Evolutionary conservation across 2,797 vertebrate genomes (phyloP).

Genomic region (Cynopterus sphinx): DNA sequence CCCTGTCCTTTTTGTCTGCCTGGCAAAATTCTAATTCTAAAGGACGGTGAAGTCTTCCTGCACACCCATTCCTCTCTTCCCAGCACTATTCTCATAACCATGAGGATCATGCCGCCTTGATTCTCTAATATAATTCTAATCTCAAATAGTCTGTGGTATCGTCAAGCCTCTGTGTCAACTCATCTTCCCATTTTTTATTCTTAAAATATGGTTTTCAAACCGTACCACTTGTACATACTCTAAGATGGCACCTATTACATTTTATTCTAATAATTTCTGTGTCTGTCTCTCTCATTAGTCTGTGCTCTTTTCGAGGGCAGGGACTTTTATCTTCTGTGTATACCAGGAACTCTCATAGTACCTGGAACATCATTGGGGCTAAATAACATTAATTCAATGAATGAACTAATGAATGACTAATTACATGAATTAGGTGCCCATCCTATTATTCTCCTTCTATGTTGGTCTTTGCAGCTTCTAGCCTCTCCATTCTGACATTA

Average conservation of each 20-base stretch:
- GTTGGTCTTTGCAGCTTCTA: background rate
- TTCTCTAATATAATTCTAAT: background rate
- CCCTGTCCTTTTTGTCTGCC: background rate
- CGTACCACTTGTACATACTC: background rate
- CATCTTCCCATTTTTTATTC: constrained; percentile 16
- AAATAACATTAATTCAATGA: constrained; percentile 22
- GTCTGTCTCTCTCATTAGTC: background rate
- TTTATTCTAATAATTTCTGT: constrained; percentile 16
- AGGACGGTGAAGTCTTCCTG: background rate
- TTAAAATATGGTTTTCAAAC: constrained; percentile 24
- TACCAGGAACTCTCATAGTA: background rate
- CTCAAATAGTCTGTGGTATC: constrained; percentile 14
- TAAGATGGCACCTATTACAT: background rate
- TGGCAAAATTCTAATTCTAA: constrained; percentile 22
- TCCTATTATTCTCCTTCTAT: background rate
- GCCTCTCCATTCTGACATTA: background rate
- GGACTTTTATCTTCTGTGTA: constrained; percentile 11
- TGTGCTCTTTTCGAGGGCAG: constrained; percentile 28
- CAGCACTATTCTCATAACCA: background rate
- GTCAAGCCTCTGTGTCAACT: background rate
- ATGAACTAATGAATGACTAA: constrained; percentile 5
- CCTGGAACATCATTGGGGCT: background rate
- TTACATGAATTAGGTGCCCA: background rate
- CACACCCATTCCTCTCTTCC: background rate
- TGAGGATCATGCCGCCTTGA: background rate